Conservation (phyloP, 2,113 vertebrate genomes). For the Onychorhynchus coronatus region DNA sequence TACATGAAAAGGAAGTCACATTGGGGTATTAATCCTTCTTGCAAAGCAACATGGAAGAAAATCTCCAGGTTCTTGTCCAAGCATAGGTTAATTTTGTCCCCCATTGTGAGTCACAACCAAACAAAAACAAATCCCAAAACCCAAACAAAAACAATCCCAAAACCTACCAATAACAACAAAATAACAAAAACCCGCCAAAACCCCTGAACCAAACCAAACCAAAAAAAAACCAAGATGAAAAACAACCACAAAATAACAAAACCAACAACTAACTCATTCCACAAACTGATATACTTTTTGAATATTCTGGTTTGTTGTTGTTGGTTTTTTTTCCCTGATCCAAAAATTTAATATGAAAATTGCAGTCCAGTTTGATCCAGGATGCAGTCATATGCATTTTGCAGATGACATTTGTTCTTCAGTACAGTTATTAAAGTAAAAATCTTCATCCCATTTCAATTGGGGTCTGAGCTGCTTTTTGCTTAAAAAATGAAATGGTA, state of each 20-base stretch:
- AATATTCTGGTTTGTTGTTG: background rate
- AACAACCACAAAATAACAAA: background rate
- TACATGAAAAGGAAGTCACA: background rate
- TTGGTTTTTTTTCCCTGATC: background rate
- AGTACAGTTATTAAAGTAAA: background rate
- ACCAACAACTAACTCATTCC: background rate
- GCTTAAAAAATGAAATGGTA: background rate
- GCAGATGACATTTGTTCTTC: background rate
- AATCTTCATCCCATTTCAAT: background rate
- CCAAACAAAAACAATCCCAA: background rate
- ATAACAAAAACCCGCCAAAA: too few relatives aligned
- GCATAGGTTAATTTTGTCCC: background rate
- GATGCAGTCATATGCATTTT: background rate
- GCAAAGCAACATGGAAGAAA: background rate
- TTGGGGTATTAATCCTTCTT: background rate
- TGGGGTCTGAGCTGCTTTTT: background rate
- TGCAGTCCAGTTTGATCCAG: background rate
- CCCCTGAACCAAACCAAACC: background rate
- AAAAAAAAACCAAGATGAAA: background rate
- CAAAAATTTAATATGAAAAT: background rate
- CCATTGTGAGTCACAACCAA: background rate
- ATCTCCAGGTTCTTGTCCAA: background rate
- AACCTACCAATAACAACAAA: background rate
- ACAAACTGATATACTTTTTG: background rate
- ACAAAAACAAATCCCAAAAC: background rate